Base-by-base conservation (phyloP, 2,888 invertebrate genomes). In the Idaea dimidiata region DNA sequence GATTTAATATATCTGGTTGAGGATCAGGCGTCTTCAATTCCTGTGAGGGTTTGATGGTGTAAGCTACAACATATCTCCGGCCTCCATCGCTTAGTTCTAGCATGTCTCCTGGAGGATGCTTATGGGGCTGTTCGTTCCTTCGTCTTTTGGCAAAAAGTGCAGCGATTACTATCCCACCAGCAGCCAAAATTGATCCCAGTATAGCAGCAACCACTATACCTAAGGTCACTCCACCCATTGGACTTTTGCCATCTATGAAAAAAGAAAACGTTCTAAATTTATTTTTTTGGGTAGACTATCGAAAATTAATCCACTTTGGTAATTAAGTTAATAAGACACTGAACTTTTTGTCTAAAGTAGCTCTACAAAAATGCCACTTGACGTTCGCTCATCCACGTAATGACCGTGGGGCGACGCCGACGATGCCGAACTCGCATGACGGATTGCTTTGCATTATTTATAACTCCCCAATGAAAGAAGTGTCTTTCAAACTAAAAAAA, bases 31-130 rank as follows among this genome's bases (percentile, higher is more conserved):
- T 94, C 71, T 93, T 93, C 2, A 82, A 72, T 32, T 92, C 92
- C 1, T 88, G 88, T 0, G 94, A 93, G 16, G 95, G 95, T 81
- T 97, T 97, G 69, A 97, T 93, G 14, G 97, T 97, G 75, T 97
- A 97, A 14, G 97, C 97, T 17, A 97, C 97, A 55, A 97, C 97
- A 79, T 97, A 97, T 71, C 97, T 94, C 74, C 97, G 95, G 73
- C 97, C 97, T 0, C 96, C 97, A 43, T 97, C 96, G 70, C 96
- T 97, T 55, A 74, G 94, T 93, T 78, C 97, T 94, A 77, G 94
- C 89, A 91, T 91, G 61, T 92, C 91, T 14, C 92, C 86, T 18
- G 90, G 88, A 0, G 92, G 91, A 66, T 91, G 88, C 63, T 91
- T 91, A 74, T 91, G 84, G 0, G 87, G 87, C 0, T 87, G 85